A percentile compares a stretch with the other conserved stretches of the same genome.
Conservation (phyloP, 2,113 vertebrate species). For the Labeo rohita region DNA sequence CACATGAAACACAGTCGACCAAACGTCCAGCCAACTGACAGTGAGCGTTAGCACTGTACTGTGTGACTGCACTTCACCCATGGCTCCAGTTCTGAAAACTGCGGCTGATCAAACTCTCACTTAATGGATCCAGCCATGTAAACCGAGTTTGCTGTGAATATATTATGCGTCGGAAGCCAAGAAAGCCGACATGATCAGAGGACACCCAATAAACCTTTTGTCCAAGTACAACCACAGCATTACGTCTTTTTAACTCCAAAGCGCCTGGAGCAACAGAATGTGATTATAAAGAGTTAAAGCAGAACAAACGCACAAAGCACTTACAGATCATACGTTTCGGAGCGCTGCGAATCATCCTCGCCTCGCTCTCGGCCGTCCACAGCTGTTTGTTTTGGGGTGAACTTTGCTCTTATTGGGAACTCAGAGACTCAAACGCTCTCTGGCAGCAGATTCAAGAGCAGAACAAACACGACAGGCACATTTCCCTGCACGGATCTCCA, state of each 20-base stretch:
- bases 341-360: constrained; percentile 66
- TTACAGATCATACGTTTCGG: constrained; percentile 73
- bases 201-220: neutral
- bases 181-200: neutral
- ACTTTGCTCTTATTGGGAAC: constrained; percentile 74
- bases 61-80: neutral
- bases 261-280: neutral
- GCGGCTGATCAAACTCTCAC: neutral
- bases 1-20: neutral
- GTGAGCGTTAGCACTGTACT: neutral
- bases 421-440: constrained; percentile 6
- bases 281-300: neutral
- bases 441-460: neutral
- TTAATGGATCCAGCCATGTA: neutral
- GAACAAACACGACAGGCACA: neutral
- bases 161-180: neutral
- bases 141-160: neutral
- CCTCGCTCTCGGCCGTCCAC: neutral
- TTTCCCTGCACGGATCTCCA: neutral
- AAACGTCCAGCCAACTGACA: neutral
- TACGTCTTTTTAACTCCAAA: neutral
- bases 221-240: neutral
- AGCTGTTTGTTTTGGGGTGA: constrained; percentile 70
- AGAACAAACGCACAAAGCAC: constrained; percentile 50
- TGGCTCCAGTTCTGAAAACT: neutral